phyloP scores from a whole-genome alignment of 2,888 invertebrate species.

The Sphinx pinastri region DNA sequence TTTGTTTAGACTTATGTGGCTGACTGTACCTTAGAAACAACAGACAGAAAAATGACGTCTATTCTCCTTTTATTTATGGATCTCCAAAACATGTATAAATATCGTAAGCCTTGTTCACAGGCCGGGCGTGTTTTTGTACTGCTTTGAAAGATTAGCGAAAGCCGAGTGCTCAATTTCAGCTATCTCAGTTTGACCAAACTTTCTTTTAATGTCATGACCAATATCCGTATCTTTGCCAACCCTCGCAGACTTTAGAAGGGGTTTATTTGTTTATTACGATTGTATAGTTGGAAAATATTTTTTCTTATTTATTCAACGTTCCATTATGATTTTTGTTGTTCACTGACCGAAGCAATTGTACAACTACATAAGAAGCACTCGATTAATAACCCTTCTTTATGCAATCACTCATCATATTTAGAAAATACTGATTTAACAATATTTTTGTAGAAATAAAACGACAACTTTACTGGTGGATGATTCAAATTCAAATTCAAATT shows the following conservation, averaged over 20 bases:
- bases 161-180: conserved; percentile 7
- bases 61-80: background rate
- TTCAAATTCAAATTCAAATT: no score
- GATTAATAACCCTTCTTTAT: no score
- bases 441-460: no score
- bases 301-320: background rate
- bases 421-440: no score
- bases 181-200: conserved; percentile 5
- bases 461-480: no score
- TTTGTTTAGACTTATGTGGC: no score
- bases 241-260: background rate
- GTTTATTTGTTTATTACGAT: background rate
- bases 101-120: background rate
- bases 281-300: background rate
- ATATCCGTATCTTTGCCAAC: background rate
- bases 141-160: conserved; percentile 7
- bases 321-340: no score
- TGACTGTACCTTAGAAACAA: no score
- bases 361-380: no score
- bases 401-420: no score
- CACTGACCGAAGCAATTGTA: no score
- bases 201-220: background rate
- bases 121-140: background rate
- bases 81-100: background rate
- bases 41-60: background rate